These are phyloP conservation scores for Sitta carolinensis DNA, from an alignment of 2,797 vertebrate genomes.

Conservation along the genomic window DNA sequence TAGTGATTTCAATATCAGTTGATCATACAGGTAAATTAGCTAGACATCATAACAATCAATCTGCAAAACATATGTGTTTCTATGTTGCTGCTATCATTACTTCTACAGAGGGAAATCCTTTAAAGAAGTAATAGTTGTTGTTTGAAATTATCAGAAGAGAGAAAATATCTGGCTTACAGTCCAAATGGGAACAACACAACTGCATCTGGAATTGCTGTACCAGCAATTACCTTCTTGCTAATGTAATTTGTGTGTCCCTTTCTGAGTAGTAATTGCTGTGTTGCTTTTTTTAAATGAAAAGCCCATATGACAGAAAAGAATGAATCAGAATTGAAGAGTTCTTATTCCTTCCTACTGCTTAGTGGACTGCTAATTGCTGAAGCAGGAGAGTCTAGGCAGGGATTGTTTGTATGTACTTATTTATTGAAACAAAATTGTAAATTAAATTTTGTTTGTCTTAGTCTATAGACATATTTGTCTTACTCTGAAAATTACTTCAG, in stretches of 20 bases:
- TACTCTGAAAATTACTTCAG: background rate
- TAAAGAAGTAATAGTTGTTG: background rate
- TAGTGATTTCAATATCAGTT: background rate
- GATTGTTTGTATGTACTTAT: background rate
- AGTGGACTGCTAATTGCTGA: background rate
- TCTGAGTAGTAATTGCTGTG: background rate
- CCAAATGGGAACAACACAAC: background rate
- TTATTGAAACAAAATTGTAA: background rate
- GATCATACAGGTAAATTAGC: background rate
- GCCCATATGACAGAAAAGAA: fast-evolving
- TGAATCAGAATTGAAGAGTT: background rate
- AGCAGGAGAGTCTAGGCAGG: background rate
- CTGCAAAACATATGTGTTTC: background rate
- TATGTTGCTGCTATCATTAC: background rate
- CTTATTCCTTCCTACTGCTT: background rate
- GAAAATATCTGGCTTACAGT: background rate
- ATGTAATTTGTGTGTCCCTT: background rate
- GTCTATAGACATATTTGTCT: background rate
- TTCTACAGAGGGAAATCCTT: background rate
- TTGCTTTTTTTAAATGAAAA: background rate
- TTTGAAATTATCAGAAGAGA: background rate
- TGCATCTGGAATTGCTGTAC: background rate
- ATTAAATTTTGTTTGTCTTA: background rate
- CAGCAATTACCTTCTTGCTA: background rate
- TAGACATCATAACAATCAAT: background rate